Conservation (phyloP, 2,888 invertebrate genomes). For the Auanema freiburgensis region DNA sequence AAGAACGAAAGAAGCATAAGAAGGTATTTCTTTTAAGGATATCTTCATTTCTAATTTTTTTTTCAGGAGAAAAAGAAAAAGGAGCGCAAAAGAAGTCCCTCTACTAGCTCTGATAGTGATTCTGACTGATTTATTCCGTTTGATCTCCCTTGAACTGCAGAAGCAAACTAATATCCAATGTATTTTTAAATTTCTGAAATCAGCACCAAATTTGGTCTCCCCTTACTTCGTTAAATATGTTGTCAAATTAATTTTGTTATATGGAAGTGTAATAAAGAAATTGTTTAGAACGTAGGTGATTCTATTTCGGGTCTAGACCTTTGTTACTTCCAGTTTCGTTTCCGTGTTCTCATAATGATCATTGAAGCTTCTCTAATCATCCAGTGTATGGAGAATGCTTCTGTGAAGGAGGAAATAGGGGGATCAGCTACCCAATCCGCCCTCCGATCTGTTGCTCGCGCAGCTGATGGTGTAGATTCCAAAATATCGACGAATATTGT, state of each 20-base stretch:
- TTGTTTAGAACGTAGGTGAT: too few relatives aligned
- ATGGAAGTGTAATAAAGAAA: too few relatives aligned
- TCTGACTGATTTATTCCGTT: slow-evolving; percentile 25
- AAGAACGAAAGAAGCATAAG: slow-evolving; percentile 43
- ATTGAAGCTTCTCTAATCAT: not conserved
- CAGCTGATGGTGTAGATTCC: slow-evolving; percentile 22
- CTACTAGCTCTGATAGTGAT: slow-evolving; percentile 23
- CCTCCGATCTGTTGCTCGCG: slow-evolving; percentile 18
- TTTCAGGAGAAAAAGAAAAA: slow-evolving; percentile 48
- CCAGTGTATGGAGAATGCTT: slow-evolving; percentile 23
- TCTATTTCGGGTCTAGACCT: too few relatives aligned
- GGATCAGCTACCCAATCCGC: slow-evolving; percentile 15
- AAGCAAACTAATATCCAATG: not conserved
- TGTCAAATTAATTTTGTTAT: too few relatives aligned
- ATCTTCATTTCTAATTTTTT: slow-evolving; percentile 1
- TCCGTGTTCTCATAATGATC: not conserved
- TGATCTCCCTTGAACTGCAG: slow-evolving; percentile 10
- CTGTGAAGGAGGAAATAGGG: slow-evolving; percentile 15
- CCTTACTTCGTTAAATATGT: too few relatives aligned
- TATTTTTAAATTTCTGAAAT: too few relatives aligned
- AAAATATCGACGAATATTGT: slow-evolving; percentile 19
- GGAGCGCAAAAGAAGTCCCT: slow-evolving; percentile 34
- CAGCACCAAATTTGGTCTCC: too few relatives aligned
- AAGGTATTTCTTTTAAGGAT: slow-evolving; percentile 24
- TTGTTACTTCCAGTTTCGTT: not conserved